Percentiles rank a stretch among this genome's conserved stretches.
phyloP scores from a whole-genome alignment of 2,113 vertebrate species.

The Collichthys lucidus region DNA sequence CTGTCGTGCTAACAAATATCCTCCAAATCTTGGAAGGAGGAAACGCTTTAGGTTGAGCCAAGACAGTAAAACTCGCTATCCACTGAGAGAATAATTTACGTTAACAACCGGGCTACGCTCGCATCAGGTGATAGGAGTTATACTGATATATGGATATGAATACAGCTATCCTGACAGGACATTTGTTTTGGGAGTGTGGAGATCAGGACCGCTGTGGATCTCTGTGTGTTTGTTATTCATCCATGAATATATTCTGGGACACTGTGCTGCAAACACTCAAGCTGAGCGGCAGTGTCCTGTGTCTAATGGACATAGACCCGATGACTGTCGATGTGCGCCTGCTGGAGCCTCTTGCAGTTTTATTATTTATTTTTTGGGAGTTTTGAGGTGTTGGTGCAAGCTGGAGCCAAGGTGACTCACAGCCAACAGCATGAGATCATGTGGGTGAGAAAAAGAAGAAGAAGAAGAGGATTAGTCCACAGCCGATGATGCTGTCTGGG shows the following conservation, averaged over 20 bases:
- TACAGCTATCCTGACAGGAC: background rate
- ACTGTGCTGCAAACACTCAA: background rate
- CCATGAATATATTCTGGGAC: background rate
- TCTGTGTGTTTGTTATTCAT: background rate
- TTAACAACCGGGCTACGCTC: background rate
- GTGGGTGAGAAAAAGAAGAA: background rate
- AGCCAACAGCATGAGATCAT: background rate
- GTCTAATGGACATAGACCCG: background rate
- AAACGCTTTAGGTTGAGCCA: background rate
- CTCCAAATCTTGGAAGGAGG: background rate
- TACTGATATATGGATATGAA: background rate
- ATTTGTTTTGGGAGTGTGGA: too few species aligned
- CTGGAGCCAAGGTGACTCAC: slow-evolving; percentile 4
- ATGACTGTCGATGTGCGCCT: background rate
- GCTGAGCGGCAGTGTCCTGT: background rate
- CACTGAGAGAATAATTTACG: background rate
- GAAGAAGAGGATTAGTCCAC: background rate
- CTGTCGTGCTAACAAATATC: background rate
- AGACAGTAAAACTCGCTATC: background rate
- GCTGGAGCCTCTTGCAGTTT: background rate
- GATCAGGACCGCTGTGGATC: background rate
- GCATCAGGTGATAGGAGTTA: background rate
- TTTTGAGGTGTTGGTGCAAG: background rate
- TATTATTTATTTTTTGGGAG: background rate
- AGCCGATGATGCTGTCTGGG: background rate